phyloP scores from a whole-genome alignment of 2,888 invertebrate species.

The Lithophane socia region DNA sequence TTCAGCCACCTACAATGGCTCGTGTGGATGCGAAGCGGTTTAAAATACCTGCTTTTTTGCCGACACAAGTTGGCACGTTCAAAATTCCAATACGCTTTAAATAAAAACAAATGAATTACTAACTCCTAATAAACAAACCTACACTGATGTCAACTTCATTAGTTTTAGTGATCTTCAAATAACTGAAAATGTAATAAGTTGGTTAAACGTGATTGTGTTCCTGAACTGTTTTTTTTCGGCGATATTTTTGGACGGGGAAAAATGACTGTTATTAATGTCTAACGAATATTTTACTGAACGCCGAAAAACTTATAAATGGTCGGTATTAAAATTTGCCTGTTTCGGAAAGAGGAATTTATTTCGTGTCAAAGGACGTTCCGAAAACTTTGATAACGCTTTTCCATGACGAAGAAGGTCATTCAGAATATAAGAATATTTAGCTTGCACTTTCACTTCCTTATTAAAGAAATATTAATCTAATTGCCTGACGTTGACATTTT shows the following conservation, averaged over 20 bases:
- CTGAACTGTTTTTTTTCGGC: conserved; percentile 64
- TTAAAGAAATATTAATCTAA: conserved; percentile 1
- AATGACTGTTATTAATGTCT: conserved; percentile 73
- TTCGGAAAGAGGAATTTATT: conserved; percentile 71
- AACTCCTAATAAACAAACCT: conserved; percentile 51
- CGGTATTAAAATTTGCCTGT: conserved; percentile 71
- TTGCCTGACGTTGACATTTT: conserved; percentile 8
- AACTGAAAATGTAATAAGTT: conserved; percentile 67
- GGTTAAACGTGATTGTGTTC: conserved; percentile 68
- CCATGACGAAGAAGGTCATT: conserved; percentile 49
- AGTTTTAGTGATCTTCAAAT: conserved; percentile 57
- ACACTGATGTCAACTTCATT: conserved; percentile 57
- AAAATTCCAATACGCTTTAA: conserved; percentile 74
- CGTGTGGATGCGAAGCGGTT: conserved; percentile 85
- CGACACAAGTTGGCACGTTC: conserved; percentile 80
- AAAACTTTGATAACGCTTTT: conserved; percentile 64
- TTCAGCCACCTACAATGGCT: conserved; percentile 87
- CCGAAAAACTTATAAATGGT: conserved; percentile 73
- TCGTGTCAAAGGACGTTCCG: conserved; percentile 70
- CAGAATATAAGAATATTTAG: conserved; percentile 29
- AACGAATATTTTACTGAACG: conserved; percentile 73
- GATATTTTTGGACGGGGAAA: conserved; percentile 67
- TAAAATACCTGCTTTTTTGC: conserved; percentile 86
- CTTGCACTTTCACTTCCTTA: conserved; percentile 31
- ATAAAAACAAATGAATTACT: conserved; percentile 68